Base-by-base conservation (phyloP, 2,888 invertebrate species). In the Saturnia japonica region DNA sequence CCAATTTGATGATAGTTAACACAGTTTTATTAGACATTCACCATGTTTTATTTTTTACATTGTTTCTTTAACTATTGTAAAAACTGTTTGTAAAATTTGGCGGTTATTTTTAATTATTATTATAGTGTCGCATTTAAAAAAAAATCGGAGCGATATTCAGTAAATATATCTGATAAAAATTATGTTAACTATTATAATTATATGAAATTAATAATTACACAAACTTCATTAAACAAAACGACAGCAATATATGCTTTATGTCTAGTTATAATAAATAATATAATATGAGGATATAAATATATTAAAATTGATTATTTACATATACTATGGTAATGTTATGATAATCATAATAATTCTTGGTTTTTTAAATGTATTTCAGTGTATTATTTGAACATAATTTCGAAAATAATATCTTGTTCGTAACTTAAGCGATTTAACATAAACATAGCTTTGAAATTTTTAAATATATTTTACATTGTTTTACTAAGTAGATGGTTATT, bases 241-340 rank as follows among this genome's bases (percentile, higher is more conserved):
- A 54, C 54, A 54, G 54, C 54, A 54, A 54, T 54, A 54, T 22
- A 54, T 54, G 54, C 54, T 54, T 54, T 54, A 54, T n/a, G 54
- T 7, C 54, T 54, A 54, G 54, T 54, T 54, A 22, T 54, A 54
- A 54, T 54, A 54, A n/a, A n/a, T 22, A 54, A 54, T 54, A 54
- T 54, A 9, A 54, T 54, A 54, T 16, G 47, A 54, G 7, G 3
- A 54, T 54, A 54, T 54, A 11, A 9, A 54, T 54, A 54, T 54
- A 54, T 22, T 54, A 0, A 54, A 54, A 19, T 47, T 43, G 43
- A 47, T 16, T 8, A 22, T n/a, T 22, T 22, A 22, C 8, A 22
- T 22, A 22, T n/a, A 51, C 1, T n/a, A 54, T 54, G 22, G 11
- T 22, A 54, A 22, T 22, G n/a, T 22, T 54, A 54, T 54, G 8